Evolutionary conservation across 2,113 vertebrate genomes (phyloP).

Genomic region (Papio anubis): DNA sequence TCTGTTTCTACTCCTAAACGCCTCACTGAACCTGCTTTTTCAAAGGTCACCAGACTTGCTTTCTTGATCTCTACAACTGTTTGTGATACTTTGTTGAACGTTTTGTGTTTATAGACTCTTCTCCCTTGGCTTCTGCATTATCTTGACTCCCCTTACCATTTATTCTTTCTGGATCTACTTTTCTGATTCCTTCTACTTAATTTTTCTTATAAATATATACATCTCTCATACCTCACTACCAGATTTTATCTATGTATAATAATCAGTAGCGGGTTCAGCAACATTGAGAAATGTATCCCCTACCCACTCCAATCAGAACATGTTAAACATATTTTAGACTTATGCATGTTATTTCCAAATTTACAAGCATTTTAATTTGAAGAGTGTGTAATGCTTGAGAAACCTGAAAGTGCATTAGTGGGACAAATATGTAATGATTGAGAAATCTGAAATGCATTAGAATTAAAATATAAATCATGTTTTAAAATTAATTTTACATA

Average conservation of each 20-base stretch:
- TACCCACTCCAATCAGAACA: neutral
- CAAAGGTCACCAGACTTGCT: neutral
- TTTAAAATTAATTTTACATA: conserved; percentile 70
- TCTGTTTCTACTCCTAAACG: neutral
- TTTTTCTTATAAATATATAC: neutral
- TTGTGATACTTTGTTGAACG: neutral
- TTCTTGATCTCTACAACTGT: neutral
- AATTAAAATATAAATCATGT: neutral
- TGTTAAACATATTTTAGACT: neutral
- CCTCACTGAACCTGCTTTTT: neutral
- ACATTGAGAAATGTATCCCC: neutral
- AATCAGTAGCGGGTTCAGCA: neutral
- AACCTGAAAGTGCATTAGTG: neutral
- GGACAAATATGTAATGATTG: neutral
- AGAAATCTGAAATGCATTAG: conserved; percentile 8
- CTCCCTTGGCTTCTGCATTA: neutral
- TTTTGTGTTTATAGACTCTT: neutral
- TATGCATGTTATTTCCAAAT: neutral
- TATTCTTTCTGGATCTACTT: neutral
- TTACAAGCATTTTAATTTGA: neutral
- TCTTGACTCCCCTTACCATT: neutral
- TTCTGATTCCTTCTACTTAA: neutral
- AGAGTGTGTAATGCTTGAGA: neutral
- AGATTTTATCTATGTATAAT: neutral
- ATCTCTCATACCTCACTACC: neutral